Percentiles rank a stretch among this genome's conserved stretches.
Evolutionary conservation across 2,888 invertebrate genomes (phyloP).

Genomic region (Oligia latruncula): DNA sequence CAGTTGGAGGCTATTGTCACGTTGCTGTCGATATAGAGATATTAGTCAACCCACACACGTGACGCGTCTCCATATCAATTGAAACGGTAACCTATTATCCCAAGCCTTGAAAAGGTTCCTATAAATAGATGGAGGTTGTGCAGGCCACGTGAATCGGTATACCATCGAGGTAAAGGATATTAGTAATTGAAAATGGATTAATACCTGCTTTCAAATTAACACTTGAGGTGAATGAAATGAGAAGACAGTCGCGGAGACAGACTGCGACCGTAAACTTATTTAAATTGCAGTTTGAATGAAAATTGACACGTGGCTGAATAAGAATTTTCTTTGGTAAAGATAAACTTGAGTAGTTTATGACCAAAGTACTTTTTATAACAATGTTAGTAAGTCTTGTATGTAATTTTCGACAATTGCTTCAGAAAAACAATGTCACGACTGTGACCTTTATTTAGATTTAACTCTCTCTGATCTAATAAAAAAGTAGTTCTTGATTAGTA

Average conservation of each 20-base stretch:
- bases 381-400: neutral
- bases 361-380: neutral
- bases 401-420: neutral
- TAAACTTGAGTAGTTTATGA: neutral
- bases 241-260: neutral
- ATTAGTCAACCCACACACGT: neutral
- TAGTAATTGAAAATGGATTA: constrained; percentile 6
- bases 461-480: neutral
- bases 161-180: constrained; percentile 14
- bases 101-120: constrained; percentile 15
- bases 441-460: neutral
- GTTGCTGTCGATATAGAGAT: neutral
- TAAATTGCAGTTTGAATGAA: neutral
- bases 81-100: constrained; percentile 18
- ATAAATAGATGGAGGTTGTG: constrained; percentile 5
- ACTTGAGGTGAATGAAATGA: neutral
- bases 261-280: neutral
- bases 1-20: neutral
- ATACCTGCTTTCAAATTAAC: constrained; percentile 16
- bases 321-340: neutral
- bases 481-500: neutral
- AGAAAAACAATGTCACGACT: neutral
- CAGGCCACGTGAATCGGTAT: constrained; percentile 34
- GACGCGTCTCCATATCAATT: constrained; percentile 8
- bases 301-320: neutral